These are phyloP conservation scores for Drosophila hawaiiensis DNA, from an alignment of 2,888 invertebrate genomes.

Conservation along the genomic window DNA sequence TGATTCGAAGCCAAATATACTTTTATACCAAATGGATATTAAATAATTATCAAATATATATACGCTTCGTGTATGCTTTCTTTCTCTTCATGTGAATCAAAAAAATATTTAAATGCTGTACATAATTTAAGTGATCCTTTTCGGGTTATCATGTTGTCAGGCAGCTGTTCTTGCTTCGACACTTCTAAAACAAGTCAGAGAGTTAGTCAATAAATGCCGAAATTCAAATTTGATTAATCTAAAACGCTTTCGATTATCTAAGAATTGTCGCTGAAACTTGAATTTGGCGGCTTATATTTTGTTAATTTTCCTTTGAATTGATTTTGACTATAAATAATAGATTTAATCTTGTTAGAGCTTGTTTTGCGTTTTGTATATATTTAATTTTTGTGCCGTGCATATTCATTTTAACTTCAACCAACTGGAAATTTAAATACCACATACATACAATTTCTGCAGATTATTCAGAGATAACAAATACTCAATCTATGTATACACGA, in stretches of 20 bases:
- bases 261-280: slow-evolving; percentile 64
- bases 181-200: slow-evolving; percentile 6
- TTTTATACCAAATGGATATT: neutral
- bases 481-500: slow-evolving; percentile 18
- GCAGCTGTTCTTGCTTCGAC: neutral
- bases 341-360: slow-evolving; percentile 43
- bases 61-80: neutral
- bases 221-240: slow-evolving; percentile 3
- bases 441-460: slow-evolving; percentile 25
- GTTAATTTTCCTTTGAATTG: neutral
- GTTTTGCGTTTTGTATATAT: slow-evolving; percentile 30
- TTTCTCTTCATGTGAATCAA: neutral
- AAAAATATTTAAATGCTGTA: neutral
- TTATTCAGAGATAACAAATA: slow-evolving; percentile 36
- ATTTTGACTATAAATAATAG: slow-evolving; percentile 23
- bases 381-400: slow-evolving; percentile 16
- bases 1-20: neutral
- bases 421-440: slow-evolving; percentile 44
- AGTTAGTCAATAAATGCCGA: slow-evolving; percentile 18
- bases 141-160: slow-evolving; percentile 3
- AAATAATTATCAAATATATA: neutral
- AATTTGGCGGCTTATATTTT: slow-evolving; percentile 19
- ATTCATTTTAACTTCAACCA: slow-evolving; percentile 44
- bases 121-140: neutral
- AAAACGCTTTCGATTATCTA: slow-evolving; percentile 53